A percentile compares a stretch with the other conserved stretches of the same genome.
Conservation (phyloP, 2,888 invertebrate species). For the Drosophila mimica region DNA sequence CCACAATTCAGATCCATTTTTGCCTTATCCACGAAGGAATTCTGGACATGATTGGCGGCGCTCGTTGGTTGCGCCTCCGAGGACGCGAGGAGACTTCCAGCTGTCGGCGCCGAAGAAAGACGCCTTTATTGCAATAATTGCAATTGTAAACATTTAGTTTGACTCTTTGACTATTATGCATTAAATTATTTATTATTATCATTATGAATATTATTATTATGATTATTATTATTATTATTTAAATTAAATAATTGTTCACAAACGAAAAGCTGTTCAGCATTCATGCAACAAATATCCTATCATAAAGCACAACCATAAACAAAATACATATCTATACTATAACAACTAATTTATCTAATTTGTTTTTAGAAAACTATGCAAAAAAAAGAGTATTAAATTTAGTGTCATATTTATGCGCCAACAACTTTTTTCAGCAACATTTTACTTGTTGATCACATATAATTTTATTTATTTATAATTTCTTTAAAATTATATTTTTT, state of each 20-base stretch:
- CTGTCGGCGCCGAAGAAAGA: slow-evolving; percentile 84
- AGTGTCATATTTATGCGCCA: slow-evolving; percentile 83
- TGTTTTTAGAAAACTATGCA: slow-evolving; percentile 45
- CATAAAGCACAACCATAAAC: slow-evolving; percentile 27
- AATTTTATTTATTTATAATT: slow-evolving; percentile 30
- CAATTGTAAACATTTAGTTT: slow-evolving; percentile 4
- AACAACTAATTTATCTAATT: slow-evolving; percentile 46
- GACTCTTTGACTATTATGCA: slow-evolving; percentile 42
- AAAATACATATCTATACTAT: slow-evolving; percentile 45
- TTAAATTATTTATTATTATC: slow-evolving; percentile 65
- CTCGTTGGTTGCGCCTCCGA: slow-evolving; percentile 83
- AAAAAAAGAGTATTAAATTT: slow-evolving; percentile 83
- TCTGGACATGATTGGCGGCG: slow-evolving; percentile 75
- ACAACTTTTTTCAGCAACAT: slow-evolving; percentile 32
- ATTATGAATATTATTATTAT: slow-evolving; percentile 51
- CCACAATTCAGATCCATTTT: slow-evolving; percentile 56
- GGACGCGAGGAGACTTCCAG: slow-evolving; percentile 85
- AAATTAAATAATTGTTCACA: slow-evolving; percentile 66
- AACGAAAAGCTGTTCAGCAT: slow-evolving; percentile 34
- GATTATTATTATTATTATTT: slow-evolving; percentile 62
- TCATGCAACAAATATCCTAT: slow-evolving; percentile 52
- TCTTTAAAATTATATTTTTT: slow-evolving; percentile 44
- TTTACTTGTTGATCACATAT: slow-evolving; percentile 46
- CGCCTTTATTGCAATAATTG: slow-evolving; percentile 12
- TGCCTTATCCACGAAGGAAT: slow-evolving; percentile 70